Conservation (phyloP, 1,140 invertebrate species). For the Tachypleus tridentatus region DNA sequence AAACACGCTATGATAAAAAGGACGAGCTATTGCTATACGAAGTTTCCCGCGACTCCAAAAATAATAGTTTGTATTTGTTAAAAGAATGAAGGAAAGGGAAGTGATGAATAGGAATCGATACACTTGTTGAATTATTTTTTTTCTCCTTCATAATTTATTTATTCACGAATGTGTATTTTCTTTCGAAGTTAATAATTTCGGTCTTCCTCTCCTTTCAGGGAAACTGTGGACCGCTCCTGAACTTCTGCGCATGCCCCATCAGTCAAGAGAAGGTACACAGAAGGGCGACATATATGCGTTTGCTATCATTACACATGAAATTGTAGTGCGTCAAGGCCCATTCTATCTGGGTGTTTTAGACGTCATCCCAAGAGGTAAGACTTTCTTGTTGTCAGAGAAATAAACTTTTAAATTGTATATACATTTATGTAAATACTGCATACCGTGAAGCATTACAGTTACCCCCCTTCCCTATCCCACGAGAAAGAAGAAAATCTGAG, state of each 20-base stretch:
- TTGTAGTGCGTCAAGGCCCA: slow-evolving; percentile 74
- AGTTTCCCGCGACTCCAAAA: no score
- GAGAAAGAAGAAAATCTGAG: no score
- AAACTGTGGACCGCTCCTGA: slow-evolving; percentile 96
- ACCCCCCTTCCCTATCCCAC: no score
- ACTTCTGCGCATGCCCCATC: slow-evolving; percentile 52
- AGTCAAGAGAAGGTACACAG: slow-evolving; percentile 55
- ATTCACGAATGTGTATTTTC: no score
- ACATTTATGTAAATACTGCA: background rate
- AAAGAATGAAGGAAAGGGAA: no score
- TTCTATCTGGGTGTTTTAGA: slow-evolving; percentile 43
- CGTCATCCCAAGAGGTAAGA: background rate
- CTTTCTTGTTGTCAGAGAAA: background rate
- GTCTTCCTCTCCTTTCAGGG: slow-evolving; percentile 44
- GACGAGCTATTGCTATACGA: no score
- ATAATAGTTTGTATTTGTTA: no score
- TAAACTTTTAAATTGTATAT: background rate
- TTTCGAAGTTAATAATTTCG: no score
- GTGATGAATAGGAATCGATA: no score
- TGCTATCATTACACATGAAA: slow-evolving; percentile 87
- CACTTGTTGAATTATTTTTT: no score
- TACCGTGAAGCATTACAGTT: background rate
- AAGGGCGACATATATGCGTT: slow-evolving; percentile 91
- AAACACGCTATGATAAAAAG: no score
- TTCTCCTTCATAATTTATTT: no score